Percentiles rank a stretch among this genome's conserved stretches.
phyloP scores from a whole-genome alignment of 1,140 invertebrate species.

The Hycleus phaleratus region DNA sequence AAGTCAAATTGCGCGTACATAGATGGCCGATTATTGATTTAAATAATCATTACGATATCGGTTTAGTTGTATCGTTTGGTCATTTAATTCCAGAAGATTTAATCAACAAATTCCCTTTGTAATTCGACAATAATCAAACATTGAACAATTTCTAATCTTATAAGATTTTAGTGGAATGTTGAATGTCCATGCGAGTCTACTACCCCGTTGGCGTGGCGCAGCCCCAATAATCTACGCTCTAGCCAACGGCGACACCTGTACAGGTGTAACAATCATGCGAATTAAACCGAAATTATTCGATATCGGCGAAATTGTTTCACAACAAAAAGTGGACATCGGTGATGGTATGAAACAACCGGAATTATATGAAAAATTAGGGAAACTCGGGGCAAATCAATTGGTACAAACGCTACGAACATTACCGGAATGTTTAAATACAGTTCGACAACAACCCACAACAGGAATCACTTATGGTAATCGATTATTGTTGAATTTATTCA shows the following conservation, averaged over 20 bases:
- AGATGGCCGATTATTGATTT: conserved; percentile 48
- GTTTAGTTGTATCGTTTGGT: conserved; percentile 65
- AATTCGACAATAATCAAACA: conserved; percentile 31
- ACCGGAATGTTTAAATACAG: conserved; percentile 48
- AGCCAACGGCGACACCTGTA: conserved; percentile 70
- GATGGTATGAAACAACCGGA: conserved; percentile 57
- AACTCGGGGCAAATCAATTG: conserved; percentile 61
- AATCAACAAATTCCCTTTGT: conserved; percentile 57
- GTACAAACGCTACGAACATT: conserved; percentile 55
- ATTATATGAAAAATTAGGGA: conserved; percentile 56
- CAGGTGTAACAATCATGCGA: conserved; percentile 84
- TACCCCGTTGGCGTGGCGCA: conserved; percentile 90
- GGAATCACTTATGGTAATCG: conserved; percentile 60
- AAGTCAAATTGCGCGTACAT: conserved; percentile 44
- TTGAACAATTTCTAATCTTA: neutral
- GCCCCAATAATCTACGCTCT: conserved; percentile 79
- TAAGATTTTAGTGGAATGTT: conserved; percentile 66
- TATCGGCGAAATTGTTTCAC: conserved; percentile 71
- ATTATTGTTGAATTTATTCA: conserved; percentile 18
- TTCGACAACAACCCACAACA: conserved; percentile 51
- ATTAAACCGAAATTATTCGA: conserved; percentile 84
- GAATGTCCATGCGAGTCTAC: conserved; percentile 84
- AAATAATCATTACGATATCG: conserved; percentile 50
- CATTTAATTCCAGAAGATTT: conserved; percentile 57
- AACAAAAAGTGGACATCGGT: conserved; percentile 53